Base-by-base conservation (phyloP, 2,888 invertebrate genomes). In the Harpagoxenus sublaevis region DNA sequence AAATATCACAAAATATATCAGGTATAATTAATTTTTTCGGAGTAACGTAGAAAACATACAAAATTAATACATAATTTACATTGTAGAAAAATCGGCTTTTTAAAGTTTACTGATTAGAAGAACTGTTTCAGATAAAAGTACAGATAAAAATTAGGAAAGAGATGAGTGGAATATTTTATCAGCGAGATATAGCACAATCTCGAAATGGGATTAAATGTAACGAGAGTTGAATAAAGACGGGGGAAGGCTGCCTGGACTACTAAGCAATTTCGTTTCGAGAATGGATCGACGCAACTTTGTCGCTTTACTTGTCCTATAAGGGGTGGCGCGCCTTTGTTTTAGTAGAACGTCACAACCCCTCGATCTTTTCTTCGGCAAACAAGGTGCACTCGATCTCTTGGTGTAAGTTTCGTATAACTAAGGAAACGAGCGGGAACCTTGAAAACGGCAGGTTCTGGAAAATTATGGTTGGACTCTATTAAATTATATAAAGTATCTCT, bases 321-420 rank as follows among this genome's bases (percentile, higher is more conserved):
- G 31, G 70, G n/a, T 62, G 90, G 75, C 92, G 79, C 93, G 82
- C 93, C 93, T 92, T 93, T 93, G 90, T 93, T 92, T 93, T 78
- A 84, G 77, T 87, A 92, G 83, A 84, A 79, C 23, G 79, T 89
- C 85, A 86, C 63, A 77, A 60, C 55, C 68, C 88, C 83, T 90
- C 90, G 87, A 91, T 90, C 91, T 88, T 63, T 82, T 75, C 81
- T 70, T 86, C 42, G 73, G 71, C 85, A 90, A 92, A 92, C 89
- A 91, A 81, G 51, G 60, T 4, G 62, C 28, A 84, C 84, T 84
- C 83, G 77, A 84, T 86, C 66, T 3, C 48, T 83, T 66, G 28
- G 6, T 55, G 1, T 77, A 65, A 65, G 66, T 77, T 78, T 83
- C 39, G 12, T 42, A 28, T 28, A 42, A 31, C n/a, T 18, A 45